Conservation (phyloP, 2,797 vertebrate genomes). For the Lutjanus campechanus region DNA sequence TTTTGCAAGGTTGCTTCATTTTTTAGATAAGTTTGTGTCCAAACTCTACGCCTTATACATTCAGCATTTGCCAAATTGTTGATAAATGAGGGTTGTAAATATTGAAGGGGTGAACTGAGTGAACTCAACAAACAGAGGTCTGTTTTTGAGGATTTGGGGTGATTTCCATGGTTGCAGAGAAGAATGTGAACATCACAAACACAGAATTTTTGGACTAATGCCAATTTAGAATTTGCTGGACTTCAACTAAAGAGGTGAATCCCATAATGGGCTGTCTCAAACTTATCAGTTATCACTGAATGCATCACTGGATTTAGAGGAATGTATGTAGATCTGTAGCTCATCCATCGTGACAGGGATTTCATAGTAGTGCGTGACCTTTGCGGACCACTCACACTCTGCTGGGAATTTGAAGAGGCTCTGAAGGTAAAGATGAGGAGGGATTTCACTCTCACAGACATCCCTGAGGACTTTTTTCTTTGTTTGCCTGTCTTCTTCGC, state of each 20-base stretch:
- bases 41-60: neutral
- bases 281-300: slow-evolving; percentile 15
- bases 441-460: slow-evolving; percentile 25
- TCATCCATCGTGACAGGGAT: slow-evolving; percentile 40
- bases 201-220: neutral
- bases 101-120: neutral
- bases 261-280: slow-evolving; percentile 16
- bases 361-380: slow-evolving; percentile 32
- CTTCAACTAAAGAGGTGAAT: slow-evolving; percentile 17
- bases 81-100: slow-evolving; percentile 7
- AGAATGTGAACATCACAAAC: slow-evolving; percentile 16
- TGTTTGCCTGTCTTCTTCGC: slow-evolving; percentile 39
- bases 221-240: neutral
- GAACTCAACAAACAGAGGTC: slow-evolving; percentile 3
- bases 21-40: slow-evolving; percentile 7
- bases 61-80: slow-evolving; percentile 15
- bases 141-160: slow-evolving; percentile 7
- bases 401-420: slow-evolving; percentile 33
- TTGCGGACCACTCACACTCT: slow-evolving; percentile 24
- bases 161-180: slow-evolving; percentile 11
- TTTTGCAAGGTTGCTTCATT: slow-evolving; percentile 11
- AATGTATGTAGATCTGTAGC: slow-evolving; percentile 44
- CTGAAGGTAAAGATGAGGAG: slow-evolving; percentile 31
- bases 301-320: slow-evolving; percentile 37
- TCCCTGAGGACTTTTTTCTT: slow-evolving; percentile 37